phyloP scores from a whole-genome alignment of 1,140 invertebrate genomes.

The Cotesia chilonis region DNA sequence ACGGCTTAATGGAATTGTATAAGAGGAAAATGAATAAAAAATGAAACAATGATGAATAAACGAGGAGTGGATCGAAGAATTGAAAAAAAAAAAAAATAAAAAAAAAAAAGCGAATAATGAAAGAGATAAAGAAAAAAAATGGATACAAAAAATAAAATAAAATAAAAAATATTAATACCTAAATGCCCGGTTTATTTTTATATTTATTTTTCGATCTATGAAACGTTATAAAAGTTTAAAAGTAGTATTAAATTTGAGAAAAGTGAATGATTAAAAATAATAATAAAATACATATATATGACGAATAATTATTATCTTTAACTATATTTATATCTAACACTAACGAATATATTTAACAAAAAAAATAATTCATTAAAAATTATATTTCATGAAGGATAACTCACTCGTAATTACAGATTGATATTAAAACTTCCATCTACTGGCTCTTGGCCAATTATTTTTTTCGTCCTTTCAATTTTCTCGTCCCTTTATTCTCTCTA shows the following conservation, averaged over 20 bases:
- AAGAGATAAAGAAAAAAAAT: slow-evolving; percentile 57
- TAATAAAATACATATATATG: slow-evolving; percentile 57
- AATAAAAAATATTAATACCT: slow-evolving; percentile 63
- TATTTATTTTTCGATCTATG: slow-evolving; percentile 69
- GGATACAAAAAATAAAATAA: slow-evolving; percentile 54
- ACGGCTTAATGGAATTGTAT: slow-evolving; percentile 18
- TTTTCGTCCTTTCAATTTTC: neutral
- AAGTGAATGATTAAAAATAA: slow-evolving; percentile 39
- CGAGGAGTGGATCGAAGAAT: slow-evolving; percentile 25
- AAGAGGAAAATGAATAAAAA: slow-evolving; percentile 13
- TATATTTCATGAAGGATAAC: neutral
- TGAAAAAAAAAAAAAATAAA: slow-evolving; percentile 39
- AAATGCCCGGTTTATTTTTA: slow-evolving; percentile 69
- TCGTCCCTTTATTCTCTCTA: slow-evolving; percentile 7
- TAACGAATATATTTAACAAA: slow-evolving; percentile 45
- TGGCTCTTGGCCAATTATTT: slow-evolving; percentile 8
- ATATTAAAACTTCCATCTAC: slow-evolving; percentile 19
- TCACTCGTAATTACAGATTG: slow-evolving; percentile 29
- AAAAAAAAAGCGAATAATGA: slow-evolving; percentile 44
- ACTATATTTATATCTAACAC: slow-evolving; percentile 42
- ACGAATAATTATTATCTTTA: slow-evolving; percentile 45
- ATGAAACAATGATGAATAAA: slow-evolving; percentile 20
- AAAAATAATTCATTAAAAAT: slow-evolving; percentile 25
- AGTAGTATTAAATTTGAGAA: slow-evolving; percentile 61
- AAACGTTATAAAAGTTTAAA: slow-evolving; percentile 68